Base-by-base conservation (phyloP, 2,888 invertebrate genomes). In the Spodoptera picta region DNA sequence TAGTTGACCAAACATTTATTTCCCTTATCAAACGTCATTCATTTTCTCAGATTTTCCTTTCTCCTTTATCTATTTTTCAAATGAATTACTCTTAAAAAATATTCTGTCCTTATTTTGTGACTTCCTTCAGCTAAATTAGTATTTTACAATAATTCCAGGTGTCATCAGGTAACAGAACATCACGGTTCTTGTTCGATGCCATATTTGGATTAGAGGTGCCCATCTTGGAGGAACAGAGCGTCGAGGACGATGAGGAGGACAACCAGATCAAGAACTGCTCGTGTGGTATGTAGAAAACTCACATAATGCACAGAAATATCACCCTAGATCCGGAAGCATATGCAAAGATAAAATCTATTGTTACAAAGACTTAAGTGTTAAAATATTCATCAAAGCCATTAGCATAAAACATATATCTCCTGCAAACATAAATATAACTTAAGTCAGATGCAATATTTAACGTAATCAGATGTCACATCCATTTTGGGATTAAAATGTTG, bases 161-260 rank as follows among this genome's bases (percentile, higher is more conserved):
- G 44, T 83, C 89, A 76, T 80, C 89, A 58, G 90, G 92, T 71
- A 96, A 96, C 83, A 95, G 96, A 81, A 95, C 95, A 7, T 95
- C 96, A 72, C 95, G 96, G 86, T 97, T 97, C 87, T 92, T 97
- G 60, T 97, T 97, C 85, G 97, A 97, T 84, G 95, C 96, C 36
- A 93, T 97, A 66, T 96, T 97, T 86, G 96, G 97, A 11, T 90
- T 97, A 72, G 96, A 96, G 82, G 95, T 92, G 50, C 94, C 94
- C 60, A 75, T 95, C 45, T 87, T 95, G 49, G 95, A 95, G 55
- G 95, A 95, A 59, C 95, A 95, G 77, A 95, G 95, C 76, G 95
- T 95, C 43, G 95, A 95, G 50, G 96, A 96, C 63, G 95, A 96
- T n/a, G 95, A 95, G 42, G 95, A 95, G 44, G 93, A 95, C 41